Percentiles rank a stretch among this genome's conserved stretches.
These are phyloP conservation scores for Hyalella azteca DNA, from an alignment of 2,888 invertebrate species.

Conservation along the genomic window DNA sequence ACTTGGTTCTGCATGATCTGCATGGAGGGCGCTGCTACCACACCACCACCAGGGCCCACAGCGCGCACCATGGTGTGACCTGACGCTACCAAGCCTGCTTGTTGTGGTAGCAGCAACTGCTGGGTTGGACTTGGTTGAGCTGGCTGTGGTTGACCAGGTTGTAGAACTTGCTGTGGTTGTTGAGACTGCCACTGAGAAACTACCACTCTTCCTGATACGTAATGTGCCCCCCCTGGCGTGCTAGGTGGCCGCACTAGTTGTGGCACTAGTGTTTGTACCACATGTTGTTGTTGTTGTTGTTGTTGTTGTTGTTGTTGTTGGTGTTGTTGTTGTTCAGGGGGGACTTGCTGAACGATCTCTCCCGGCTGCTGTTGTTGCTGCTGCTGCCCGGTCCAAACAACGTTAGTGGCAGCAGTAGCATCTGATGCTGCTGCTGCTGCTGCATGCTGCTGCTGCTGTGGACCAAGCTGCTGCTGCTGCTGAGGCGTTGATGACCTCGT, in stretches of 20 bases:
- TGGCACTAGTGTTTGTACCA: constrained; percentile 20
- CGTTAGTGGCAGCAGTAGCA: neutral
- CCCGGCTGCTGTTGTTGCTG: neutral
- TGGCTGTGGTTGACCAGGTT: constrained; percentile 39
- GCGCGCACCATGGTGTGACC: constrained; percentile 33
- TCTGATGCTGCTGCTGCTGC: neutral
- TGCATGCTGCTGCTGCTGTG: neutral
- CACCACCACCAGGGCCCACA: constrained; percentile 42
- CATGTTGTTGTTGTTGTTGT: constrained; percentile 13
- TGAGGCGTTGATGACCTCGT: neutral
- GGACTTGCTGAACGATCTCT: neutral
- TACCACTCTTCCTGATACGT: constrained; percentile 42
- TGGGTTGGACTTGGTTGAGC: constrained; percentile 39
- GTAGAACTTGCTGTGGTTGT: constrained; percentile 36
- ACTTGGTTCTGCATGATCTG: constrained; percentile 59
- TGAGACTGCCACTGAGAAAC: constrained; percentile 48
- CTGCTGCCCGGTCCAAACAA: neutral
- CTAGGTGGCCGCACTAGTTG: constrained; percentile 17
- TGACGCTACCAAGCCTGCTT: constrained; percentile 47
- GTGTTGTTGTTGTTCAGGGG: too few species aligned
- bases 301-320: too few species aligned
- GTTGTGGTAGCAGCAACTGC: constrained; percentile 45
- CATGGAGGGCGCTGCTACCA: constrained; percentile 56
- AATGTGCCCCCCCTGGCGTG: constrained; percentile 20
- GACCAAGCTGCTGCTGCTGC: constrained; percentile 35